These are phyloP conservation scores for Venustoraphidia nigricollis DNA, from an alignment of 2,888 invertebrate species.

Conservation along the genomic window DNA sequence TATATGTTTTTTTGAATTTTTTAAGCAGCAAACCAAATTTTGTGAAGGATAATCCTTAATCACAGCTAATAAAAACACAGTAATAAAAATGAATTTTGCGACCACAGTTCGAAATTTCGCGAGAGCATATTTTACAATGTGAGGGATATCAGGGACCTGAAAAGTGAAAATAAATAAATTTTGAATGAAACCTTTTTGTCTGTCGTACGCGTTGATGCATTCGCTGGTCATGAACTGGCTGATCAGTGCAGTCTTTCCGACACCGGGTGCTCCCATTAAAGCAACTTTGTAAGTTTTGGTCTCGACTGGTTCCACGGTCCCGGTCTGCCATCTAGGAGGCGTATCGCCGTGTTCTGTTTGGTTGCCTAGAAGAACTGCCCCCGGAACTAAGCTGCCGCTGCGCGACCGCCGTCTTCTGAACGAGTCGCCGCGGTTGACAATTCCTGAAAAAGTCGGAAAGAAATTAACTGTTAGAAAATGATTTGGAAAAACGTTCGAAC, in stretches of 20 bases:
- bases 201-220: constrained; percentile 85
- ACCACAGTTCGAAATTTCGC: too few relatives aligned
- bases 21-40: too few relatives aligned
- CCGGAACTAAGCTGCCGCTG: constrained; percentile 65
- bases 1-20: too few relatives aligned
- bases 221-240: constrained; percentile 88
- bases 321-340: constrained; percentile 15
- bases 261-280: constrained; percentile 63
- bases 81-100: too few relatives aligned
- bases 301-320: constrained; percentile 21
- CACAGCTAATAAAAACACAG: too few relatives aligned
- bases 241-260: constrained; percentile 73
- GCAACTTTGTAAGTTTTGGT: constrained; percentile 47
- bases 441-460: constrained; percentile 44
- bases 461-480: constrained; percentile 3
- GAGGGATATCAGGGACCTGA: too few relatives aligned
- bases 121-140: too few relatives aligned
- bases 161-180: too few relatives aligned
- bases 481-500: background rate
- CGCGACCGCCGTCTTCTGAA: constrained; percentile 72
- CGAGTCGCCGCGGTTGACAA: constrained; percentile 88
- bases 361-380: constrained; percentile 15
- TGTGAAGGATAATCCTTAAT: too few relatives aligned
- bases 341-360: constrained; percentile 11
- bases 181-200: constrained; percentile 63